These are phyloP conservation scores for Trachelus tabidus DNA, from an alignment of 2,888 invertebrate genomes.

Conservation along the genomic window DNA sequence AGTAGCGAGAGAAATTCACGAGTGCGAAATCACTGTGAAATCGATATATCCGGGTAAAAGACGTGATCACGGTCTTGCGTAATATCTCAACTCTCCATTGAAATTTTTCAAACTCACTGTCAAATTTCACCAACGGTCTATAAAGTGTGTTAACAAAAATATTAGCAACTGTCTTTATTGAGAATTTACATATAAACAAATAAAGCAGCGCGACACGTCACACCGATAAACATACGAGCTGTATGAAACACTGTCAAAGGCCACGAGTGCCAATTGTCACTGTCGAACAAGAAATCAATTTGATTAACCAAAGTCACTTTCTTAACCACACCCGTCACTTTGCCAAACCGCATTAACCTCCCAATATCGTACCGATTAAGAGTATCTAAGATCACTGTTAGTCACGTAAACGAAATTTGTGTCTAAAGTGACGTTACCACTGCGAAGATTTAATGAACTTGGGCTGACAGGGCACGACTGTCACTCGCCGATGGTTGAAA, in stretches of 20 bases:
- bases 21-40: not conserved
- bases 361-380: not conserved
- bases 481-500: not conserved
- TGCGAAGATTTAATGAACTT: not conserved
- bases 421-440: not conserved
- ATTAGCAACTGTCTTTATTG: not conserved
- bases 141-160: not conserved
- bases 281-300: no score
- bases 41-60: not conserved
- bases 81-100: not conserved
- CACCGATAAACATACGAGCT: not conserved
- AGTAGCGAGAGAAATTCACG: not conserved
- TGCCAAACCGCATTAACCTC: not conserved
- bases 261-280: not conserved
- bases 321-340: not conserved
- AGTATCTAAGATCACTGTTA: not conserved
- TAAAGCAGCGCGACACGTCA: not conserved
- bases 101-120: not conserved
- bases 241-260: not conserved
- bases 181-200: not conserved
- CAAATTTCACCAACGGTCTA: not conserved
- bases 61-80: not conserved
- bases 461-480: not conserved
- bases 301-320: not conserved
- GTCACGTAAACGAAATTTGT: not conserved